Evolutionary conservation across 2,888 invertebrate species (phyloP).

Genomic region (Icerya purchasi): DNA sequence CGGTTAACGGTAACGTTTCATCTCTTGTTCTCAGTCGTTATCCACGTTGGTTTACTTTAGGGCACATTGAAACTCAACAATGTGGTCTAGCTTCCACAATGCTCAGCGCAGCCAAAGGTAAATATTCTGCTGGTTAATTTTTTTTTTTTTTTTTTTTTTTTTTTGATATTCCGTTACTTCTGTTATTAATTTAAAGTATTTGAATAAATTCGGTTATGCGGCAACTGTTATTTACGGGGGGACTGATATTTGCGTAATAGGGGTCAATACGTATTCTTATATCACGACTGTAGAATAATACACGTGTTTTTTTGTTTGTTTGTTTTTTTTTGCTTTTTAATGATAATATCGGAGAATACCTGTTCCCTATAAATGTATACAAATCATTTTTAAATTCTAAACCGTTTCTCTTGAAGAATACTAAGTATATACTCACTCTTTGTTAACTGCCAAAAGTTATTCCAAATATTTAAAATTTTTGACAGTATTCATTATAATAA

Average conservation of each 20-base stretch:
- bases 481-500: too few species aligned
- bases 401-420: too few species aligned
- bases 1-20: slow-evolving; percentile 29
- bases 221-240: neutral
- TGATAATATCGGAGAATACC: too few species aligned
- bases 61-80: slow-evolving; percentile 60
- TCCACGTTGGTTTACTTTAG: slow-evolving; percentile 56
- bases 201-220: neutral
- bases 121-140: neutral
- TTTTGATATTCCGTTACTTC: neutral
- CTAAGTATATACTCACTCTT: too few species aligned
- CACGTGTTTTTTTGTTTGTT: too few species aligned
- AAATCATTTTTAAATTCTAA: too few species aligned
- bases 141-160: neutral
- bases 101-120: slow-evolving; percentile 46
- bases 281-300: too few species aligned
- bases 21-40: slow-evolving; percentile 36
- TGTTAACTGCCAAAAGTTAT: too few species aligned
- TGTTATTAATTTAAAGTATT: neutral
- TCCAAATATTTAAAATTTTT: too few species aligned
- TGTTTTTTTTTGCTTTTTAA: too few species aligned
- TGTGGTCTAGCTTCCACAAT: slow-evolving; percentile 55
- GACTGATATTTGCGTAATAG: neutral
- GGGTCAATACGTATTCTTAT: too few species aligned
- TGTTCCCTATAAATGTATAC: too few species aligned